phyloP scores from a whole-genome alignment of 1,140 invertebrate species.

The Stratiolaelaps scimitus region DNA sequence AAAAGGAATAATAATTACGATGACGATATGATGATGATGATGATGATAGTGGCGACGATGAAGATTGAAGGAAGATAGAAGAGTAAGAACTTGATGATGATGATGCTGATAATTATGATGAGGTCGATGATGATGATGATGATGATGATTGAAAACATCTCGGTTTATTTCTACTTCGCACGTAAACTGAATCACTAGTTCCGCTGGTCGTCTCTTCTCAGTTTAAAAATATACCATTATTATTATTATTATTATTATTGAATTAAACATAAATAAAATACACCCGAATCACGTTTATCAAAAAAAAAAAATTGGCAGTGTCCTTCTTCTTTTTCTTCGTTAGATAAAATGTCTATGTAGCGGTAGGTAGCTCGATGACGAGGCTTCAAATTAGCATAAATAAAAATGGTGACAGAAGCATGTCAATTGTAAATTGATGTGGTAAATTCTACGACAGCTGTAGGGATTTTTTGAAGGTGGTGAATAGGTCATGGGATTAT shows the following conservation, averaged over 20 bases:
- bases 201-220: slow-evolving; percentile 28
- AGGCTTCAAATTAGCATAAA: no score
- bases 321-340: background rate
- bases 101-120: background rate
- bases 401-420: no score
- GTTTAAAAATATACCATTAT: slow-evolving; percentile 9
- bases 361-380: no score
- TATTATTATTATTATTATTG: slow-evolving; percentile 23
- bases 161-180: slow-evolving; percentile 21
- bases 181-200: slow-evolving; percentile 27
- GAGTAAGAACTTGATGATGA: background rate
- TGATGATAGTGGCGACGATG: background rate
- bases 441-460: no score
- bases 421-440: no score
- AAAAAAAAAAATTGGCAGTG: background rate
- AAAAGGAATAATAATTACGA: background rate
- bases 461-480: no score
- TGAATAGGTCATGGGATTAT: no score
- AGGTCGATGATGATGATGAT: background rate
- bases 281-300: slow-evolving; percentile 29
- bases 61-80: background rate
- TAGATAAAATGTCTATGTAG: no score
- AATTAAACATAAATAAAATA: slow-evolving; percentile 28
- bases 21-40: background rate
- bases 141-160: background rate